Evolutionary conservation across 2,888 invertebrate genomes (phyloP).

Genomic region (Coremacera marginata): DNA sequence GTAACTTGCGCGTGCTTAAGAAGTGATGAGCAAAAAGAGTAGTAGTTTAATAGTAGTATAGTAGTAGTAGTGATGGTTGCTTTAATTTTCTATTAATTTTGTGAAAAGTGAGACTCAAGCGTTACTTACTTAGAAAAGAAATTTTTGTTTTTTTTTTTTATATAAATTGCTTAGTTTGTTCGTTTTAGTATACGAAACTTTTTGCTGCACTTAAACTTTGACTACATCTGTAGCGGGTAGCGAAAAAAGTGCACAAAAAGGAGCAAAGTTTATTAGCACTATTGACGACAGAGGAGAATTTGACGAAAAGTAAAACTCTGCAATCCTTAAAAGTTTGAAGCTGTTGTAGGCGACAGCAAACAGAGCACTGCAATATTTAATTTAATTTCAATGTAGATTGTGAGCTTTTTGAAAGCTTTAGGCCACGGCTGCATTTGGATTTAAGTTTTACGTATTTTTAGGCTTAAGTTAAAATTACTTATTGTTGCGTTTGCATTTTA

Average conservation of each 20-base stretch:
- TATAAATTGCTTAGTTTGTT: too few species aligned
- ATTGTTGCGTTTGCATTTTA: too few species aligned
- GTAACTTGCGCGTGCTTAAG: conserved; percentile 18
- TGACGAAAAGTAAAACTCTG: too few species aligned
- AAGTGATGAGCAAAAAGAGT: conserved; percentile 4
- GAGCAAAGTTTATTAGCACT: conserved; percentile 8
- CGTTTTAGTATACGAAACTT: neutral
- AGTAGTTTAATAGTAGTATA: conserved; percentile 1
- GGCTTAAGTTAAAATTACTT: too few species aligned
- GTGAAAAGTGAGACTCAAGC: conserved; percentile 10
- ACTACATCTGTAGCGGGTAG: neutral
- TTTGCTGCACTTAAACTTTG: neutral
- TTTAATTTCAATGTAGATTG: too few species aligned
- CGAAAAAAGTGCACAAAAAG: conserved; percentile 9
- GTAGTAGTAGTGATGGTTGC: neutral
- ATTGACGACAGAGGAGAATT: too few species aligned
- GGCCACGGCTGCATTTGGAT: too few species aligned
- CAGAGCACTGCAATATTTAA: too few species aligned
- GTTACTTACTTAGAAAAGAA: conserved; percentile 33
- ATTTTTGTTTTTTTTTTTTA: conserved; percentile 17
- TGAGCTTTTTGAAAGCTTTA: too few species aligned
- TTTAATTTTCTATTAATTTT: neutral
- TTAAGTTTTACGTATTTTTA: too few species aligned
- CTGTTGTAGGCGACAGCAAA: too few species aligned
- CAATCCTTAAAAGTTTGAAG: too few species aligned